A percentile compares a stretch with the other conserved stretches of the same genome.
Evolutionary conservation across 1,140 invertebrate genomes (phyloP).

Genomic region (Meloidogyne chitwoodi): DNA sequence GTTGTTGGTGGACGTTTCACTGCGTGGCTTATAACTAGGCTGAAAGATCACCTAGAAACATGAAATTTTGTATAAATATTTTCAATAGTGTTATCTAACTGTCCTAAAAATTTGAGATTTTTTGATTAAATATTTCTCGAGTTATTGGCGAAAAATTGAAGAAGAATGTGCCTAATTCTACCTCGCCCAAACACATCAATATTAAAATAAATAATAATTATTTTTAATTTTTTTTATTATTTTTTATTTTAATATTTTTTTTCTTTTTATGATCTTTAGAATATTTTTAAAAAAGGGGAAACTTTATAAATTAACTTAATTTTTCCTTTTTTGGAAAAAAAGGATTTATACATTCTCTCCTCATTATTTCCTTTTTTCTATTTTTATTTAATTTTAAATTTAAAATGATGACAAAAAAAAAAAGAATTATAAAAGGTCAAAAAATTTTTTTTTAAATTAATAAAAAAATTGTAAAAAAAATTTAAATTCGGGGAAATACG

Average conservation of each 20-base stretch:
- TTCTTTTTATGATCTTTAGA: background rate
- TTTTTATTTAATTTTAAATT: background rate
- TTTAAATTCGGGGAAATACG: no score
- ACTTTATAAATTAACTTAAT: background rate
- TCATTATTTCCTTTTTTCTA: background rate
- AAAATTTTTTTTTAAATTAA: no score
- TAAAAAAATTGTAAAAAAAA: no score
- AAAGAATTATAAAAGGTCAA: no score
- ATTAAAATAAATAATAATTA: no score
- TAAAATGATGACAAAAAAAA: background rate
- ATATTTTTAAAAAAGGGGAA: background rate
- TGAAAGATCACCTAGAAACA: background rate
- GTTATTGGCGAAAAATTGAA: background rate
- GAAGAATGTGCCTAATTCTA: no score
- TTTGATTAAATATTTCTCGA: background rate
- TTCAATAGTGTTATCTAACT: background rate
- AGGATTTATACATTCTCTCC: no score
- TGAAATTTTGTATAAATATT: background rate
- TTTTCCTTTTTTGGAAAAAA: background rate
- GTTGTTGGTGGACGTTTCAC: no score
- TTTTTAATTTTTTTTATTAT: no score
- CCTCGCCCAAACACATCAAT: no score
- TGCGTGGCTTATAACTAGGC: no score
- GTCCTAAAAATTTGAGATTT: background rate
- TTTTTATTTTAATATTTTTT: no score